Evolutionary conservation across 2,888 invertebrate genomes (phyloP), one percentile per base, ranked within the genome.

Genomic region (Smittia aterrima): DNA sequence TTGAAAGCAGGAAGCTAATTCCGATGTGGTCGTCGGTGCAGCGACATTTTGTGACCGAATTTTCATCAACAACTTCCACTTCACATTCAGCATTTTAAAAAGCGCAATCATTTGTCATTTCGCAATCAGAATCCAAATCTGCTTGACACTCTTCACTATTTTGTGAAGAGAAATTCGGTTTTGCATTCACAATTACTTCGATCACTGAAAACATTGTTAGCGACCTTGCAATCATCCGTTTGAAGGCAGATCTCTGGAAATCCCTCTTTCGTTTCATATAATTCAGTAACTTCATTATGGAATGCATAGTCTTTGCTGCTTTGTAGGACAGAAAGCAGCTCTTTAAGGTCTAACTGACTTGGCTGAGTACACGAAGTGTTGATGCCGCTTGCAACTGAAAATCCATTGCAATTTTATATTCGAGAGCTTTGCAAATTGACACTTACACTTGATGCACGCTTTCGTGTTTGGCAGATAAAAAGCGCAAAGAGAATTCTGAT

Each of bases 301-400:
- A 7, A 79, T 79, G 75, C 83, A 83, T 18, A 80, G 79, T 77
- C 80, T 79, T 9, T 80, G 81, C 1, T 79, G 71, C 32, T 77
- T 77, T 66, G 80, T 79, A 73, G 79, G 78, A 47, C 77, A 77
- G 74, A 74, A 75, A 62, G 80, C 80, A n/a, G 64, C 64, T n/a
- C 83, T 82, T 68, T 79, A 83, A 2, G 83, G 82, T 77, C 82
- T 81, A 75, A 83, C 76, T 83, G 83, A 75, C 80, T 82, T 76
- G 80, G 79, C 75, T 80, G 80, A 18, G 80, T 80, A 76, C 83
- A 83, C 20, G 82, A 80, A 74, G 80, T 77, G 38, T 80, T 79
- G 76, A 78, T 80, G 77, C 79, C 79, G 75, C 80, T 80, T 25
- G 81, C 80, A 80, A 76, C 66, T 75, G 58, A 72, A 47, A 32